phyloP scores from a whole-genome alignment of 2,113 vertebrate genomes.

The Dipodomys merriami region DNA sequence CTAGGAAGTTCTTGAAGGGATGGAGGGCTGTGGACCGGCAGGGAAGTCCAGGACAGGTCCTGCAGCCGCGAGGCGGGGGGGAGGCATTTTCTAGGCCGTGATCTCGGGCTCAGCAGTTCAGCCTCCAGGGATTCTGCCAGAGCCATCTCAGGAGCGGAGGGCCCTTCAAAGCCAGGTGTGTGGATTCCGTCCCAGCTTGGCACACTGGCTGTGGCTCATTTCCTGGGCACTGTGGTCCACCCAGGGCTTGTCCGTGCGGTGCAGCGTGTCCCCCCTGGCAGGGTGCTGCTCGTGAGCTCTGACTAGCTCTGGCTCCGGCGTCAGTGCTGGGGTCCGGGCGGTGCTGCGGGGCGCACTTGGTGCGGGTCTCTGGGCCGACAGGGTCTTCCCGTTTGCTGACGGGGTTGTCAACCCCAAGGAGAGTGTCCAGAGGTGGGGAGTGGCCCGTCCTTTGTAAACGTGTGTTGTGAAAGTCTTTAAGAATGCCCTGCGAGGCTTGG shows the following conservation, averaged over 20 bases:
- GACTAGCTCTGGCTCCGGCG: neutral
- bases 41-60: neutral
- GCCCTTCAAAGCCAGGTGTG: neutral
- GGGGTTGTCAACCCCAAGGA: too few relatives aligned
- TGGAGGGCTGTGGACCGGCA: neutral
- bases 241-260: too few relatives aligned
- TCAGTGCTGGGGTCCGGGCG: neutral
- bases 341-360: fast-evolving
- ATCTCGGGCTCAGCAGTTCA: too few relatives aligned
- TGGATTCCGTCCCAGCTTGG: neutral
- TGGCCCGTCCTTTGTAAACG: fast-evolving
- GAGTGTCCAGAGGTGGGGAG: too few relatives aligned
- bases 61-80: neutral
- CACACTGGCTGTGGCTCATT: neutral
- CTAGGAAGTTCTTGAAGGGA: neutral
- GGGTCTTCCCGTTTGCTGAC: neutral
- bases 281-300: neutral
- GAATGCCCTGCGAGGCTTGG: neutral
- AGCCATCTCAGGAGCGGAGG: neutral
- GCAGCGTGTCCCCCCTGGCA: fast-evolving
- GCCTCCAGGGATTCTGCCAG: neutral
- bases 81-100: neutral
- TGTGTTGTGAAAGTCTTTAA: neutral
- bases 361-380: neutral
- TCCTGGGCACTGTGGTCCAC: too few relatives aligned